Conservation (phyloP, 2,888 invertebrate genomes). For the Megastigmus dorsalis region DNA sequence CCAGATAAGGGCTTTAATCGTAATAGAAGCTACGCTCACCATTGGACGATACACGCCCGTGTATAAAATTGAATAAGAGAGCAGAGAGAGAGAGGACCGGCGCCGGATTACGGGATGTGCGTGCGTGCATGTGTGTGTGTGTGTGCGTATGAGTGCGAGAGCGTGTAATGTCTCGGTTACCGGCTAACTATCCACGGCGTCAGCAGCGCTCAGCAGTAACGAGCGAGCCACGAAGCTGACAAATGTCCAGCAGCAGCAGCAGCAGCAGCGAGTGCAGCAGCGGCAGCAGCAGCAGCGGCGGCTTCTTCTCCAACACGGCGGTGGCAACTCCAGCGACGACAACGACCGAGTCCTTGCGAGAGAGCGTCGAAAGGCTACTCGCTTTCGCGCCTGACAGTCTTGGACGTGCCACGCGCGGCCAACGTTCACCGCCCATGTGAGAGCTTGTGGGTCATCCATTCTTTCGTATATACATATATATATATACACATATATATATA, state of each 20-base stretch:
- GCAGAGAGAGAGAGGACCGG: background rate
- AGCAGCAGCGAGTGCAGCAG: slow-evolving; percentile 1
- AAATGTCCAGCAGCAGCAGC: slow-evolving; percentile 32
- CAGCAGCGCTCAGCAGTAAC: slow-evolving; percentile 16
- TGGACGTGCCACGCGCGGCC: too few species aligned
- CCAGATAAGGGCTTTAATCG: too few species aligned
- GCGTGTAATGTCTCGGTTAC: slow-evolving; percentile 7
- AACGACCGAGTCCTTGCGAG: slow-evolving; percentile 9
- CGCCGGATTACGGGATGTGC: too few species aligned
- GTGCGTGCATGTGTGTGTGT: background rate
- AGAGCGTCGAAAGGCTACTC: background rate
- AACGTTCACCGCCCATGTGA: too few species aligned
- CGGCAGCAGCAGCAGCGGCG: slow-evolving; percentile 16
- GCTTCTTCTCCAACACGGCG: background rate
- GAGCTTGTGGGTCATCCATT: too few species aligned
- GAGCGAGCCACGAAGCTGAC: slow-evolving; percentile 38
- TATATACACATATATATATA: too few species aligned
- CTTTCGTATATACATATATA: too few species aligned
- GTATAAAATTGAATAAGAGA: background rate
- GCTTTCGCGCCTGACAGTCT: slow-evolving; percentile 48
- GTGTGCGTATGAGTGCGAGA: background rate
- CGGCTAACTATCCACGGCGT: background rate
- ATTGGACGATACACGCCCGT: too few species aligned
- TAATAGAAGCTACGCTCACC: too few species aligned
- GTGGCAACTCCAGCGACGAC: slow-evolving; percentile 8